Conservation (phyloP, 2,888 invertebrate species). For the Mimumesa dahlbomi region DNA sequence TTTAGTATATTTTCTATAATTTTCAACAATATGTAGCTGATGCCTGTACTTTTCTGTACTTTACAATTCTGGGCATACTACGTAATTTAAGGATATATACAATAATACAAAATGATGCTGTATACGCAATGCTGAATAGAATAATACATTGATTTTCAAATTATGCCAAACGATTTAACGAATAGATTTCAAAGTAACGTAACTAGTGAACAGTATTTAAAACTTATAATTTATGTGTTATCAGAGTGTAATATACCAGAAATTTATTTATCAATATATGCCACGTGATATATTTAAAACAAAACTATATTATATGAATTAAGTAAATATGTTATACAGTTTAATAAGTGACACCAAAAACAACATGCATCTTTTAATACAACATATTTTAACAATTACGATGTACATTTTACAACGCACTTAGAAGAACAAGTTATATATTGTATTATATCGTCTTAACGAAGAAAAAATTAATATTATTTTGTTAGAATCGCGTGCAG, state of each 20-base stretch:
- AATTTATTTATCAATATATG: constrained; percentile 31
- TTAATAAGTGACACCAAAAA: constrained; percentile 22
- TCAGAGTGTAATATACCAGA: constrained; percentile 14
- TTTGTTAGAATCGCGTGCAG: background rate
- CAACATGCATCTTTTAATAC: background rate
- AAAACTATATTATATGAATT: constrained; percentile 3
- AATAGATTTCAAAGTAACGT: constrained; percentile 8
- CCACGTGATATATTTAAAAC: constrained; percentile 2
- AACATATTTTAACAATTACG: constrained; percentile 5
- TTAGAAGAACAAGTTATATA: background rate
- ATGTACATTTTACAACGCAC: background rate
- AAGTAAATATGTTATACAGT: background rate
- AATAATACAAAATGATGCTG: constrained; percentile 47
- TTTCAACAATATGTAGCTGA: constrained; percentile 42
- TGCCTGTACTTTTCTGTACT: constrained; percentile 49
- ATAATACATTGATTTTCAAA: constrained; percentile 33
- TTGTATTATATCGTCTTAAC: background rate
- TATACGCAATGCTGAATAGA: constrained; percentile 56
- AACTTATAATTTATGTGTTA: constrained; percentile 26
- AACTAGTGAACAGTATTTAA: constrained; percentile 20
- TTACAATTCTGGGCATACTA: constrained; percentile 46
- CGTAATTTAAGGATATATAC: constrained; percentile 51
- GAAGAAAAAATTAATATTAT: background rate
- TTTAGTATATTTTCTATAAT: constrained; percentile 64
- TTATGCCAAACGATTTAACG: constrained; percentile 3